A percentile compares a stretch with the other conserved stretches of the same genome.
These are phyloP conservation scores for Chanos chanos DNA, from an alignment of 2,797 vertebrate genomes.

Conservation along the genomic window DNA sequence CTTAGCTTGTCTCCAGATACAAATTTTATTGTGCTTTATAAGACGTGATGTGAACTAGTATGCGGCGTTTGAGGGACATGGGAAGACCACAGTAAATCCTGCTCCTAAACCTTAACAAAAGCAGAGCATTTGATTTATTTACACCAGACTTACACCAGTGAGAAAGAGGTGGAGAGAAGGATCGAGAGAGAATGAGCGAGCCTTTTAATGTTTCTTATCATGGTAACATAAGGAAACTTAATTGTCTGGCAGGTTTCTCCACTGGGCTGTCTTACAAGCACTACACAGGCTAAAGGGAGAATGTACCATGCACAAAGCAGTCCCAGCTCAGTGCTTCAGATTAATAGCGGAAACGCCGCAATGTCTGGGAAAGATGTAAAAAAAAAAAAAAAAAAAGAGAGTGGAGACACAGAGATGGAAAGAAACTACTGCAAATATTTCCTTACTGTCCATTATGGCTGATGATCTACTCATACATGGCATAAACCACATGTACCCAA, in stretches of 20 bases:
- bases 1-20: too few relatives aligned
- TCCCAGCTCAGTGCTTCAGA: constrained; percentile 43
- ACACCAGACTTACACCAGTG: too few relatives aligned
- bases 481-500: constrained; percentile 1
- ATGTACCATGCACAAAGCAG: constrained; percentile 43
- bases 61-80: too few relatives aligned
- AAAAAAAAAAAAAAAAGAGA: constrained; percentile 31
- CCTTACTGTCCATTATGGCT: constrained; percentile 9
- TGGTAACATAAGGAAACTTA: constrained; percentile 57
- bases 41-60: too few relatives aligned
- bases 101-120: too few relatives aligned
- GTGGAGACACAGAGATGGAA: constrained; percentile 38
- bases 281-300: constrained; percentile 51
- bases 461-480: too few relatives aligned
- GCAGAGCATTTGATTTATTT: too few relatives aligned
- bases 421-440: constrained; percentile 3
- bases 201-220: constrained; percentile 54
- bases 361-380: constrained; percentile 53
- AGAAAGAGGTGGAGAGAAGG: background rate
- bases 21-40: too few relatives aligned
- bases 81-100: too few relatives aligned
- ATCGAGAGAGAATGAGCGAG: constrained; percentile 31
- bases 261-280: constrained; percentile 54
- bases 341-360: constrained; percentile 47
- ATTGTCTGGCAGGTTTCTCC: constrained; percentile 50